These are phyloP conservation scores for Idaea dimidiata DNA, from an alignment of 2,888 invertebrate genomes.

Conservation along the genomic window DNA sequence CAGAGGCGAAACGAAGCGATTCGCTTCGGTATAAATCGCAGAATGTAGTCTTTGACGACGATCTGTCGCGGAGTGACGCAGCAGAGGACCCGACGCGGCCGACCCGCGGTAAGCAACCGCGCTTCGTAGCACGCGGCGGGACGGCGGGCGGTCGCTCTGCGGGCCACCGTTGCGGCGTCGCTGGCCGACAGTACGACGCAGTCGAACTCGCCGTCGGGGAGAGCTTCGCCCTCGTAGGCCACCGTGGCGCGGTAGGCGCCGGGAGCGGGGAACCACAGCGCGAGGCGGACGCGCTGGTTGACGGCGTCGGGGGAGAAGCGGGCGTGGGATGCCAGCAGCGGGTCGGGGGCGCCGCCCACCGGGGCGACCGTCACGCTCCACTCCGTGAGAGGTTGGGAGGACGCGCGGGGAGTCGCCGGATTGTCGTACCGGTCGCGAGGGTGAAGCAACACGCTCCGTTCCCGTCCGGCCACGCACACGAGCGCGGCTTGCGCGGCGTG, in stretches of 20 bases:
- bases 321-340: conserved; percentile 78
- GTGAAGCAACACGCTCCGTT: conserved; percentile 90
- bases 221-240: conserved; percentile 85
- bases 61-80: conserved; percentile 95
- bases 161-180: conserved; percentile 91
- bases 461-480: conserved; percentile 86
- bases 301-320: conserved; percentile 88
- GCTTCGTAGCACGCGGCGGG: conserved; percentile 94
- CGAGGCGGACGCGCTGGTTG: conserved; percentile 88
- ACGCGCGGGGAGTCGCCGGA: conserved; percentile 51
- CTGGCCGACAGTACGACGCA: conserved; percentile 87
- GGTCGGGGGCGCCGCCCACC: conserved; percentile 72
- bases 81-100: conserved; percentile 93
- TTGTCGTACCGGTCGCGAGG: conserved; percentile 96
- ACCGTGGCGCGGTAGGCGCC: conserved; percentile 92
- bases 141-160: conserved; percentile 91
- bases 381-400: neutral
- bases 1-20: conserved; percentile 95
- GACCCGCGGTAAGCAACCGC: conserved; percentile 69
- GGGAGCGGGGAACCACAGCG: conserved; percentile 88
- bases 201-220: conserved; percentile 95
- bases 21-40: conserved; percentile 95
- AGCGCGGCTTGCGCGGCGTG: conserved; percentile 87
- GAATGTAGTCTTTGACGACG: conserved; percentile 94
- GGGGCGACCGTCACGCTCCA: conserved; percentile 72